These are phyloP conservation scores for Leptogaster cylindrica DNA, from an alignment of 2,888 invertebrate species.

Conservation along the genomic window DNA sequence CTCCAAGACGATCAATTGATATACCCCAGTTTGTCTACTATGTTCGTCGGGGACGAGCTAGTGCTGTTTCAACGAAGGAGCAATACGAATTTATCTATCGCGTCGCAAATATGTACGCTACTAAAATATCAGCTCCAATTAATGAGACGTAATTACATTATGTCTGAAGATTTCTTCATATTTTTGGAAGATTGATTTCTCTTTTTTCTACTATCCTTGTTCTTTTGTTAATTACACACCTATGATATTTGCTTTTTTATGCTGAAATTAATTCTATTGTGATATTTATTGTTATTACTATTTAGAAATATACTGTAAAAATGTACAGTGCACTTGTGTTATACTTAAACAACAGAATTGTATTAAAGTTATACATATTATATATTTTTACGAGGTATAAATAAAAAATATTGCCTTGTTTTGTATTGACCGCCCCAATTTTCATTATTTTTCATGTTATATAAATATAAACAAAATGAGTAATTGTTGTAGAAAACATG, in stretches of 20 bases:
- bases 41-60: conserved; percentile 85
- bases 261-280: conserved; percentile 47
- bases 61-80: conserved; percentile 87
- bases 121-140: conserved; percentile 78
- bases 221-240: conserved; percentile 16
- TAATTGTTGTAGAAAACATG: too few species aligned
- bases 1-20: conserved; percentile 77
- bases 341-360: conserved; percentile 27
- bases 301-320: conserved; percentile 26
- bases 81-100: conserved; percentile 93
- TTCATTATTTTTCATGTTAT: too few species aligned
- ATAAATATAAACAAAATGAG: too few species aligned
- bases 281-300: conserved; percentile 46
- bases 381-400: too few species aligned
- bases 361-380: too few species aligned
- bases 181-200: background rate
- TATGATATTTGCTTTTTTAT: conserved; percentile 39
- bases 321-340: conserved; percentile 29
- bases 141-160: conserved; percentile 63
- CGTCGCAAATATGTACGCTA: conserved; percentile 84
- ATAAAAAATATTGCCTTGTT: background rate
- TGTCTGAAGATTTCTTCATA: background rate
- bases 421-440: background rate
- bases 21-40: conserved; percentile 84
- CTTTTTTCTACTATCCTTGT: too few species aligned